A percentile compares a stretch with the other conserved stretches of the same genome.
Conservation (phyloP, 2,888 invertebrate species). For the Rotaria magnacalcarata region DNA sequence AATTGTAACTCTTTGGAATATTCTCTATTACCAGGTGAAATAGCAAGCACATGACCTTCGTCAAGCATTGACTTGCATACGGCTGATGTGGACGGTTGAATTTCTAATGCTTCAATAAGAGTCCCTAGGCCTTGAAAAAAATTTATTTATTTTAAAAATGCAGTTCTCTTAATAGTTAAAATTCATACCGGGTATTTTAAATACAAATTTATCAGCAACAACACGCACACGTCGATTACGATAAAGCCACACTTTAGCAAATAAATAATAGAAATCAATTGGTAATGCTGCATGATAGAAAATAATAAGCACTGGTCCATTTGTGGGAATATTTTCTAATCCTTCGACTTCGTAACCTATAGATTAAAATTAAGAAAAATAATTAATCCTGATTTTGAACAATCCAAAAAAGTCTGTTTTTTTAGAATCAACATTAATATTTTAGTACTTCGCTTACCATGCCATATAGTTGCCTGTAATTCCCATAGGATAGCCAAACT, state of each 20-base stretch:
- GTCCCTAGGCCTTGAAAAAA: slow-evolving; percentile 70
- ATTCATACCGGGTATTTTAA: slow-evolving; percentile 72
- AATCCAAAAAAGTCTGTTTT: too few species aligned
- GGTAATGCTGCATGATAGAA: slow-evolving; percentile 97
- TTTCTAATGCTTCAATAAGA: slow-evolving; percentile 81
- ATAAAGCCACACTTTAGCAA: slow-evolving; percentile 73
- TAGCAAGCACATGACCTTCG: slow-evolving; percentile 80
- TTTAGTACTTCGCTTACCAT: neutral
- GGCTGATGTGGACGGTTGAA: slow-evolving; percentile 85
- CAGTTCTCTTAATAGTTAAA: neutral
- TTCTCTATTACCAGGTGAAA: slow-evolving; percentile 84
- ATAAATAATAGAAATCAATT: slow-evolving; percentile 89
- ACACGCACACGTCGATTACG: slow-evolving; percentile 74
- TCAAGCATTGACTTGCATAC: slow-evolving; percentile 77
- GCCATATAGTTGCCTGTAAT: slow-evolving; percentile 42
- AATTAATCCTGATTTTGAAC: too few species aligned
- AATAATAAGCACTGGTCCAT: slow-evolving; percentile 78
- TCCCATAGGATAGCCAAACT: slow-evolving; percentile 45
- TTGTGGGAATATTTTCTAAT: slow-evolving; percentile 79
- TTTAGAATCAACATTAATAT: too few species aligned
- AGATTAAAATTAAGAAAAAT: neutral
- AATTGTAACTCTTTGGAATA: neutral
- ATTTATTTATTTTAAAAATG: too few species aligned
- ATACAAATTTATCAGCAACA: slow-evolving; percentile 87
- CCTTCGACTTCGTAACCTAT: slow-evolving; percentile 65